A percentile compares a stretch with the other conserved stretches of the same genome.
Conservation (phyloP, 1,140 invertebrate species). For the Papilio machaon region DNA sequence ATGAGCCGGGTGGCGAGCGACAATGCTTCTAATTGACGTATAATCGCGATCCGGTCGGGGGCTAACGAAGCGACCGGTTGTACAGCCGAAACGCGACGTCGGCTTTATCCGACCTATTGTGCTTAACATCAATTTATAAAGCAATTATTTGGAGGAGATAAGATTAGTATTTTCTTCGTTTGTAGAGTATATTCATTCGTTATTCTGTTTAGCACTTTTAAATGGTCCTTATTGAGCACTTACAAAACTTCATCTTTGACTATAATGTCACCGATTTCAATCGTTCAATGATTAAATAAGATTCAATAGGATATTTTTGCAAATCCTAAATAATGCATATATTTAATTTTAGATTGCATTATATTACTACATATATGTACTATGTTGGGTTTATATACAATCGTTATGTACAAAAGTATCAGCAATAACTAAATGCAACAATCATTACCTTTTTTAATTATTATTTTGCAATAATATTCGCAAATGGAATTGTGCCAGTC, state of each 20-base stretch:
- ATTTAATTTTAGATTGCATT: neutral
- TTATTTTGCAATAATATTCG: neutral
- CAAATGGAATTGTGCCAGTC: slow-evolving; percentile 11
- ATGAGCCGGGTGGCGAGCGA: slow-evolving; percentile 56
- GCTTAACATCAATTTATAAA: slow-evolving; percentile 25
- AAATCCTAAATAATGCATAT: too few species aligned
- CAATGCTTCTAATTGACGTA: slow-evolving; percentile 74
- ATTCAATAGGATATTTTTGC: too few species aligned
- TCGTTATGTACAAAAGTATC: neutral
- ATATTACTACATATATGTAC: neutral
- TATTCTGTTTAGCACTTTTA: neutral
- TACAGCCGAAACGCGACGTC: slow-evolving; percentile 37
- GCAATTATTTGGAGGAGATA: slow-evolving; percentile 21
- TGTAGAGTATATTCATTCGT: neutral
- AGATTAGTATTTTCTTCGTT: neutral
- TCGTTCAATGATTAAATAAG: too few species aligned
- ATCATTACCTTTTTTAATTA: slow-evolving; percentile 4
- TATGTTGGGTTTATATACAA: neutral
- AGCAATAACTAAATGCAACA: slow-evolving; percentile 13
- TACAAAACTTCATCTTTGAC: too few species aligned
- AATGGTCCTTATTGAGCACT: neutral
- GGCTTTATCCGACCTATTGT: slow-evolving; percentile 13
- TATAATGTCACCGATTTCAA: neutral
- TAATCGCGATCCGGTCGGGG: slow-evolving; percentile 60
- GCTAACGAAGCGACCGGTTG: slow-evolving; percentile 62